Evolutionary conservation across 2,888 invertebrate species (phyloP).

Genomic region (Hemicrepidius hirtus): DNA sequence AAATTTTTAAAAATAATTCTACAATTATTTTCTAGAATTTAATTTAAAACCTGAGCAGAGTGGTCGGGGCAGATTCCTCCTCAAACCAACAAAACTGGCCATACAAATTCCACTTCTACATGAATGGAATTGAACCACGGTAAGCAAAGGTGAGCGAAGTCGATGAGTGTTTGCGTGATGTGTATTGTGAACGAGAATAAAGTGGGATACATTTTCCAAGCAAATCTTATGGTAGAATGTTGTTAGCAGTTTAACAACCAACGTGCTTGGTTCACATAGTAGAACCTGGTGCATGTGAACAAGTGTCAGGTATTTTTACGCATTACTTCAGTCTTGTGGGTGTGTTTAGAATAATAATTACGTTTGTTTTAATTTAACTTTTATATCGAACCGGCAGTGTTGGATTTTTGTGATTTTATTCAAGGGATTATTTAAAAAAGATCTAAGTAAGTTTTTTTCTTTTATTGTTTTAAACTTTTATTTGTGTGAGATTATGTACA

Average conservation of each 20-base stretch:
- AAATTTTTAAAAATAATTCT: no score
- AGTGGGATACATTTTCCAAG: constrained; percentile 42
- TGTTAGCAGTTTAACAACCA: constrained; percentile 45
- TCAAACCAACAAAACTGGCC: neutral
- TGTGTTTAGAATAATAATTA: constrained; percentile 37
- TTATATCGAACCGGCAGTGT: neutral
- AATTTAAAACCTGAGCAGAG: no score
- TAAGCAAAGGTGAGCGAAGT: constrained; percentile 12
- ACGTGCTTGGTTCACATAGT: constrained; percentile 36
- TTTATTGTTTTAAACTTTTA: no score
- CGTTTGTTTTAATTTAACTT: constrained; percentile 18
- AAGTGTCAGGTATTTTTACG: constrained; percentile 38
- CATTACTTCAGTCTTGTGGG: constrained; percentile 32
- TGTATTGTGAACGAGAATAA: constrained; percentile 39
- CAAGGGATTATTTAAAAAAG: neutral
- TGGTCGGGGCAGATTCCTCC: neutral
- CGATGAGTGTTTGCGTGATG: constrained; percentile 18
- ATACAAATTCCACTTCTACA: constrained; percentile 1
- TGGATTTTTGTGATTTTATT: neutral
- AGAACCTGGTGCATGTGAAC: constrained; percentile 26
- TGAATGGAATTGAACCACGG: constrained; percentile 19
- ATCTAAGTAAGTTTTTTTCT: neutral
- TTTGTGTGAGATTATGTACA: no score
- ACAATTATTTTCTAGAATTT: no score
- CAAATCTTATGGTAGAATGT: constrained; percentile 46